These are phyloP conservation scores for Engystomops pustulosus DNA, from an alignment of 2,113 vertebrate species.

Conservation along the genomic window DNA sequence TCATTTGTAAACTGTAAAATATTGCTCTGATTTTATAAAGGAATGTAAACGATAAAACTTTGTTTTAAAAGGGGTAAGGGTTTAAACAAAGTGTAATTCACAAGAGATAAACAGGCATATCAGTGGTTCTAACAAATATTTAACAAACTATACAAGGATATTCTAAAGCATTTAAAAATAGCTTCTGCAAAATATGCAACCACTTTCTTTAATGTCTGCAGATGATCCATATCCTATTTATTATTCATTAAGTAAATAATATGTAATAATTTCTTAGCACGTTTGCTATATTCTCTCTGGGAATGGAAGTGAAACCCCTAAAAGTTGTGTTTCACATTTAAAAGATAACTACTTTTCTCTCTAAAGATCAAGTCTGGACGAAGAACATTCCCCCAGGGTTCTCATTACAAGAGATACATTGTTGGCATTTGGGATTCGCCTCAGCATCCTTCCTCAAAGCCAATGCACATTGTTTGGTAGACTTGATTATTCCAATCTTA, in stretches of 20 bases:
- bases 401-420: conserved; percentile 38
- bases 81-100: too few relatives aligned
- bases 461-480: background rate
- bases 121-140: too few relatives aligned
- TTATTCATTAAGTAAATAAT: background rate
- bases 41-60: too few relatives aligned
- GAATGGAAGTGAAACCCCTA: background rate
- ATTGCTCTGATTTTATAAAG: too few relatives aligned
- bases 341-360: conserved; percentile 35
- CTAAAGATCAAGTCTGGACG: conserved; percentile 30
- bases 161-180: background rate
- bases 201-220: background rate
- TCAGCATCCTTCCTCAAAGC: background rate
- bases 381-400: conserved; percentile 30
- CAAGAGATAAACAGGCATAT: too few relatives aligned
- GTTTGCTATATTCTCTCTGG: background rate
- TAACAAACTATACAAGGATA: too few relatives aligned
- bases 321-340: background rate
- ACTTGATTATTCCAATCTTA: background rate
- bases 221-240: background rate
- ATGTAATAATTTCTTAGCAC: background rate
- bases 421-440: conserved; percentile 26
- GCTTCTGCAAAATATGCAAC: background rate
- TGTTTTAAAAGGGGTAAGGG: too few relatives aligned
- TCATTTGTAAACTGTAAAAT: too few relatives aligned